Evolutionary conservation across 2,797 vertebrate genomes (phyloP), one percentile per base, ranked within the genome.

Genomic region (Eidolon dupreanum): DNA sequence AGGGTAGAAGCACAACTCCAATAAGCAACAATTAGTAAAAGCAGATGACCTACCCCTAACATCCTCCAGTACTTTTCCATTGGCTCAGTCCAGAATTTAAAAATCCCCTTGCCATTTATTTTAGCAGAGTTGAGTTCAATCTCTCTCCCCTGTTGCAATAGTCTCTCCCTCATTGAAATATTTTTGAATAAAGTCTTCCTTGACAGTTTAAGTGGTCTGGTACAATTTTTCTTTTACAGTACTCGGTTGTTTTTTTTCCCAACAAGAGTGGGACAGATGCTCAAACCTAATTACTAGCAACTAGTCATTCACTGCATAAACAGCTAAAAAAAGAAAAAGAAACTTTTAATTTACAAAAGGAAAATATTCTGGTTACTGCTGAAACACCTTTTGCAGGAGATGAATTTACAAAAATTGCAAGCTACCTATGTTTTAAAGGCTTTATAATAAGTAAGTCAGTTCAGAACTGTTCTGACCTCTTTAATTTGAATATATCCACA

Each of bases 221-320:
- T 78, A 19, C 28, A 55, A n/a, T 74, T 88, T 61, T 73, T 85
- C 55, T 59, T 65, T 71, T 9, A 53, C 24, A 66, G 12, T 31
- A 65, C 28, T 78, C 2, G 20, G 22, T 2, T 28, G 57, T 79
- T 90, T 82, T 33, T 31, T 61, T 87, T 24, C 16, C 88, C 38
- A 89, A 73, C 16, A 73, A 93, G 59, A 75, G 6, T 46, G 61
- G 94, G 49, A 78, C 55, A 77, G 91, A 87, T 83, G 73, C 17
- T 96, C 38, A 81, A 71, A 81, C 2, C 43, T 73, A 71, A 96
- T 94, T 89, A 92, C 66, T 79, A 96, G 63, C 71, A 77, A 85
- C 79, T 43, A 81, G 63, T 55, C 49, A 94, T 77, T 92, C 46
- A 57, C 51, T 75, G 31, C 61, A 88, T 22, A 20, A 93, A 81